A percentile compares a stretch with the other conserved stretches of the same genome.
phyloP scores from a whole-genome alignment of 2,113 vertebrate species.

The Electrona antarctica region DNA sequence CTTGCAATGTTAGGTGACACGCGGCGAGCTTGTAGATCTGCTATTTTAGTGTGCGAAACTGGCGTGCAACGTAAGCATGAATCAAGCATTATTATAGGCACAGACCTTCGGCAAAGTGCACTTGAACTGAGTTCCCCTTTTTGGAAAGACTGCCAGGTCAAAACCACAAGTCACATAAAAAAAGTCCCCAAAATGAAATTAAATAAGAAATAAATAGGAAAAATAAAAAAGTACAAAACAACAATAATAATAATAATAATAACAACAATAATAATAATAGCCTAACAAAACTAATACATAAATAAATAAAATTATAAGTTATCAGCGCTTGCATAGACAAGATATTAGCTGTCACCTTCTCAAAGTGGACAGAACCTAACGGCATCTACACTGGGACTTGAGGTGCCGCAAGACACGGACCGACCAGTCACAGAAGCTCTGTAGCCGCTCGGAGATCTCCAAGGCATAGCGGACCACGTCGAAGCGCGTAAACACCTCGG shows the following conservation, averaged over 20 bases:
- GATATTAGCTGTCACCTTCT: background rate
- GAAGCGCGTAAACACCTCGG: conserved; percentile 42
- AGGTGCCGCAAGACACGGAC: conserved; percentile 31
- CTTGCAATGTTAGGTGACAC: too few relatives aligned
- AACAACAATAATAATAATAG: background rate
- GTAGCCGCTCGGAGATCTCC: conserved; percentile 50
- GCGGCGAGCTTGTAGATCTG: too few relatives aligned
- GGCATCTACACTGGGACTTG: background rate
- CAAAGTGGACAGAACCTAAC: background rate
- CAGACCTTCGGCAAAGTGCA: conserved; percentile 33
- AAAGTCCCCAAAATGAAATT: background rate
- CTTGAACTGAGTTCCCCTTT: background rate
- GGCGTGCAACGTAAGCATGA: too few relatives aligned
- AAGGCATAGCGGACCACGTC: conserved; percentile 45
- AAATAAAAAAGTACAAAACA: background rate
- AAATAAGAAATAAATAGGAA: background rate
- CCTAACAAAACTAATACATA: background rate
- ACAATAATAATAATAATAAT: conserved; percentile 18
- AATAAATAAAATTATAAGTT: background rate
- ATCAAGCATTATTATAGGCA: background rate
- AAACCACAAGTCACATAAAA: conserved; percentile 22
- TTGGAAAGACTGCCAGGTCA: conserved; percentile 31
- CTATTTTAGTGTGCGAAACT: too few relatives aligned
- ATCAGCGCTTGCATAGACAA: background rate
- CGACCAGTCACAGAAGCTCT: conserved; percentile 52